These are phyloP conservation scores for Callosobruchus maculatus DNA, from an alignment of 2,888 invertebrate genomes.

Conservation along the genomic window DNA sequence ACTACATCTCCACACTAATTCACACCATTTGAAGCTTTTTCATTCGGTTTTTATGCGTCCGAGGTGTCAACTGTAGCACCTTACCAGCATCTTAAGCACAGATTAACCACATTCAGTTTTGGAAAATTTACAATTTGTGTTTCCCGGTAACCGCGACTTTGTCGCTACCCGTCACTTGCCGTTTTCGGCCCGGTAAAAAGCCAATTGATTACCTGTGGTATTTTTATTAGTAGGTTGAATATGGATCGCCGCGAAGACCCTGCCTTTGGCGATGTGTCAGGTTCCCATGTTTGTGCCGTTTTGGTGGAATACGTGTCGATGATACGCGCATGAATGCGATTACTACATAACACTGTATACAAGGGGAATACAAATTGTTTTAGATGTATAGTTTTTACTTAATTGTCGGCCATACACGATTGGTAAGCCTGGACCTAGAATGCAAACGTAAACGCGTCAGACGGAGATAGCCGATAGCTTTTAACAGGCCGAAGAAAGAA, in stretches of 20 bases:
- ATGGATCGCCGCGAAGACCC: constrained; percentile 3
- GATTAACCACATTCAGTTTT: background rate
- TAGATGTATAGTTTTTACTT: too few species aligned
- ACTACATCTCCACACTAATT: background rate
- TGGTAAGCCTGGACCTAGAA: too few species aligned
- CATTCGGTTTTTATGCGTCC: background rate
- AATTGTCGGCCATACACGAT: too few species aligned
- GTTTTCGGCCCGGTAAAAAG: constrained; percentile 12
- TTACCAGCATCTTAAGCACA: background rate
- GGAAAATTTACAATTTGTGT: background rate
- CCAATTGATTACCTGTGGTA: constrained; percentile 24
- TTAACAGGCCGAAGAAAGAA: too few species aligned
- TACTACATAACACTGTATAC: constrained; percentile 8
- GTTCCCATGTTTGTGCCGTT: constrained; percentile 22
- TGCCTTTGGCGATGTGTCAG: constrained; percentile 20
- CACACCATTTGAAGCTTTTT: background rate
- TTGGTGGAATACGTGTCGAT: constrained; percentile 22
- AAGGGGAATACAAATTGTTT: background rate
- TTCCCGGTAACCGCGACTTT: background rate
- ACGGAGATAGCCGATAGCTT: too few species aligned
- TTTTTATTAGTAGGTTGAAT: constrained; percentile 20
- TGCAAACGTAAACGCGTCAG: too few species aligned
- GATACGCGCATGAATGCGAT: constrained; percentile 21
- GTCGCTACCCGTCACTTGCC: constrained; percentile 7
- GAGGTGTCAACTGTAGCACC: background rate